Evolutionary conservation across 1,140 invertebrate genomes (phyloP), one percentile per base, ranked within the genome.

Genomic region (Mycetomoellerius zeteki): DNA sequence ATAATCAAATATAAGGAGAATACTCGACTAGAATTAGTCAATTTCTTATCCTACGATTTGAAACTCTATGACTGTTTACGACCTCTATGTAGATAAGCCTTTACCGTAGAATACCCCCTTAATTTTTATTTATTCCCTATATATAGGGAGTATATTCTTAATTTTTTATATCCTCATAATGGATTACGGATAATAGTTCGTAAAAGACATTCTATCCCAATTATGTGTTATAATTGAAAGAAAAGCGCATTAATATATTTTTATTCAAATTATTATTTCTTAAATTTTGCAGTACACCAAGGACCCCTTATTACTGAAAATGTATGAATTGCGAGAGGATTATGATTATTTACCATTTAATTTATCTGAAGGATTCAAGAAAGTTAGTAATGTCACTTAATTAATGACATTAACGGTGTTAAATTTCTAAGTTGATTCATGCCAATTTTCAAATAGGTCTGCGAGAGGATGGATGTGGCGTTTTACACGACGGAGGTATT

Each of bases 331-430:
- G 10, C 7, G 86, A 58, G 88, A 89, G 21, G 3, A 62, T 0
- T 50, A 69, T 5, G 10, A 80, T 0, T 10, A 86, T 2, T 76
- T 91, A 14, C 90, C 91, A 1, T 0, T 27, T 2, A 69, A 60
- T n/a, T 24, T 67, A 43, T 0, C 3, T 2, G 86, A 85, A 0
- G 91, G 60, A 30, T 91, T 89, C 10, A 8, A 67, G 0, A 67
- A 90, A 77, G 90, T 91, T 76, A 67, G 86, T 5, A n/a, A 21
- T 88, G 3, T 50, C 30, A 24, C 30, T 67, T 86, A 69, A 78
- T 72, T 4, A n/a, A 21, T 73, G 27, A 52, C 43, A 69, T 78
- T 24, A 73, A 27, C 16, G 0, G 14, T 6, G 10, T 47, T 60
- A 7, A 69, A n/a, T 67, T 56, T 50, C 14, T n/a, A 58, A 30